Percentiles rank a stretch among this genome's conserved stretches.
phyloP scores from a whole-genome alignment of 2,888 invertebrate genomes.

The Epinotia demarniana region DNA sequence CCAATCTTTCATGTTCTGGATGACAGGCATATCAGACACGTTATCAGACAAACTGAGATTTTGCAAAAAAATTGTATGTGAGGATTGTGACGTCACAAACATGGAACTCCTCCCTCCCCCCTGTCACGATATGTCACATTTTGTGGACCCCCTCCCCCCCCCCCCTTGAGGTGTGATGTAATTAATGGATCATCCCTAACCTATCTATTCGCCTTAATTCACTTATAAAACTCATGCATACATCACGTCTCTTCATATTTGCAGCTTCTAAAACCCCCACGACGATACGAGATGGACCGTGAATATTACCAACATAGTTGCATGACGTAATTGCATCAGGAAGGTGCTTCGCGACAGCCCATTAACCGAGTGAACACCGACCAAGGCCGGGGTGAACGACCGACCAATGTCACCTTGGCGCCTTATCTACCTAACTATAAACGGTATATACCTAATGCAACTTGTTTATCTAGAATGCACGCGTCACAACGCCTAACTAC shows the following conservation, averaged over 20 bases:
- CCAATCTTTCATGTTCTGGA: no score
- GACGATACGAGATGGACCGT: not conserved
- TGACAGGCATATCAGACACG: no score
- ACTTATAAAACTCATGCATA: no score
- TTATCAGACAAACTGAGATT: no score
- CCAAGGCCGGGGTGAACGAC: constrained; percentile 69
- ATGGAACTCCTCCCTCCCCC: no score
- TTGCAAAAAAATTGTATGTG: no score
- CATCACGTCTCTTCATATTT: not conserved
- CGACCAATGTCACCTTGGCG: constrained; percentile 78
- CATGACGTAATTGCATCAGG: constrained; percentile 34
- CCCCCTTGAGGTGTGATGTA: no score
- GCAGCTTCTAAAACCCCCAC: not conserved
- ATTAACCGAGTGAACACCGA: constrained; percentile 52
- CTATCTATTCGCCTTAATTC: no score
- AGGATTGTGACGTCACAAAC: no score
- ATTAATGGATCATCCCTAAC: no score
- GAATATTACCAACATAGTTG: constrained; percentile 14
- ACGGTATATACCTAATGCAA: constrained; percentile 50
- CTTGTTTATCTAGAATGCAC: constrained; percentile 59
- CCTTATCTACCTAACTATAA: constrained; percentile 47
- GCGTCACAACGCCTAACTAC: constrained; percentile 38
- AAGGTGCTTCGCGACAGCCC: constrained; percentile 48
- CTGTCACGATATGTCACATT: no score
- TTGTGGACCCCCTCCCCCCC: no score